phyloP scores from a whole-genome alignment of 1,140 invertebrate species.

The Heterodera carotae region DNA sequence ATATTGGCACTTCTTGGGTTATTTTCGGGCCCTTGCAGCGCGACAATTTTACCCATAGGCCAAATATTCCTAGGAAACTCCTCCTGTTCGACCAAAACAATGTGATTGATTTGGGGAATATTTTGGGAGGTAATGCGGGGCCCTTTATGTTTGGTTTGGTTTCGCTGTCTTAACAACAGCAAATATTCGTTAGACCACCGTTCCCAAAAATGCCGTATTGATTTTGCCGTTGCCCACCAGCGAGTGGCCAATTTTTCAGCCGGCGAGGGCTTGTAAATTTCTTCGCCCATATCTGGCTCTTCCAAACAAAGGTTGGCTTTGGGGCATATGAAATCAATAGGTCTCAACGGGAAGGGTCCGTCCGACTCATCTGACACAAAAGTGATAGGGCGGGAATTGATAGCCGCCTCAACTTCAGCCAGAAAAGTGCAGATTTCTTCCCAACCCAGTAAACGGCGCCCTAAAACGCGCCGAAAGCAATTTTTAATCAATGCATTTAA shows the following conservation, averaged over 20 bases:
- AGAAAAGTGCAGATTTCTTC: constrained; percentile 5
- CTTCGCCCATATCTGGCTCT: neutral
- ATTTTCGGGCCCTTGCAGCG: neutral
- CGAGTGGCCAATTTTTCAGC: neutral
- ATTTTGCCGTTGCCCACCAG: neutral
- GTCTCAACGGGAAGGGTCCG: neutral
- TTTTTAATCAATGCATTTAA: neutral
- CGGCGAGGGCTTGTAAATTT: neutral
- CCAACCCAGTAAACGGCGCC: neutral
- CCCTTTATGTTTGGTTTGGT: neutral
- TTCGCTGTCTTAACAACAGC: neutral
- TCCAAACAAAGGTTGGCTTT: neutral
- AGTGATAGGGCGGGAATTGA: constrained; percentile 8
- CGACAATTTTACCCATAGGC: constrained; percentile 13
- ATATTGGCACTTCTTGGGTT: neutral
- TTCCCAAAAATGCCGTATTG: neutral
- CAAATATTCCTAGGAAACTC: neutral
- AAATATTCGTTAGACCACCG: neutral
- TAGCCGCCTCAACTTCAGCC: neutral
- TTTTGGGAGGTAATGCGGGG: neutral
- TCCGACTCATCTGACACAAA: neutral
- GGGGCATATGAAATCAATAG: neutral
- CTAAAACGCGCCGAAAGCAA: neutral
- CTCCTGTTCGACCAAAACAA: neutral
- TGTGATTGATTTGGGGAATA: neutral